Conservation (phyloP, 2,888 invertebrate species). For the Brachynemurus nebulosus region DNA sequence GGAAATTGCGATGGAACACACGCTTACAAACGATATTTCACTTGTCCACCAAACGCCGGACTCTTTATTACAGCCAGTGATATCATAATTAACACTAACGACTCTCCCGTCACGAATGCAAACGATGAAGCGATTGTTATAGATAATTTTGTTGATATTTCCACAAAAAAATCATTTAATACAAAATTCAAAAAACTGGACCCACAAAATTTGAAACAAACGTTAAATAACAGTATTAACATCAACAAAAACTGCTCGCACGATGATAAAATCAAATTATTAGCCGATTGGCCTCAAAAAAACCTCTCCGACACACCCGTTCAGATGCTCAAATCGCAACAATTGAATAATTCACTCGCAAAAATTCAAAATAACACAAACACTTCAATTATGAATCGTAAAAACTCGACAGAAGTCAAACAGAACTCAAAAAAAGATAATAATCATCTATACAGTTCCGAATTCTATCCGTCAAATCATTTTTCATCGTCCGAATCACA, state of each 20-base stretch:
- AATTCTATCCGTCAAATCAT: neutral
- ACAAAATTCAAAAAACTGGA: no score
- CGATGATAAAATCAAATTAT: neutral
- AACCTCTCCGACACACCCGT: neutral
- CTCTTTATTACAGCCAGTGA: slow-evolving; percentile 1
- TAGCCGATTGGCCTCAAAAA: slow-evolving; percentile 1
- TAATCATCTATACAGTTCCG: neutral
- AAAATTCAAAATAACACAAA: no score
- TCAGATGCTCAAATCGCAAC: neutral
- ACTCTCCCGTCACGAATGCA: neutral
- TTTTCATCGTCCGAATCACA: neutral
- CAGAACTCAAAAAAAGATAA: neutral
- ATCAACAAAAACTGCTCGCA: neutral
- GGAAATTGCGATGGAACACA: slow-evolving; percentile 1
- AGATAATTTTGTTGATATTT: neutral
- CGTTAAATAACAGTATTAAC: neutral
- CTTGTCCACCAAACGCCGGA: neutral
- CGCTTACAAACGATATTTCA: neutral
- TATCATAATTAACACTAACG: neutral
- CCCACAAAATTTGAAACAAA: no score
- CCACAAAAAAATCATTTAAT: neutral
- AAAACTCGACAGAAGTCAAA: neutral
- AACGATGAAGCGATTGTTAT: neutral
- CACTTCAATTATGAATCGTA: neutral
- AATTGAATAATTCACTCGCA: no score